Evolutionary conservation across 2,888 invertebrate genomes (phyloP).

Genomic region (Octonoba sinensis): DNA sequence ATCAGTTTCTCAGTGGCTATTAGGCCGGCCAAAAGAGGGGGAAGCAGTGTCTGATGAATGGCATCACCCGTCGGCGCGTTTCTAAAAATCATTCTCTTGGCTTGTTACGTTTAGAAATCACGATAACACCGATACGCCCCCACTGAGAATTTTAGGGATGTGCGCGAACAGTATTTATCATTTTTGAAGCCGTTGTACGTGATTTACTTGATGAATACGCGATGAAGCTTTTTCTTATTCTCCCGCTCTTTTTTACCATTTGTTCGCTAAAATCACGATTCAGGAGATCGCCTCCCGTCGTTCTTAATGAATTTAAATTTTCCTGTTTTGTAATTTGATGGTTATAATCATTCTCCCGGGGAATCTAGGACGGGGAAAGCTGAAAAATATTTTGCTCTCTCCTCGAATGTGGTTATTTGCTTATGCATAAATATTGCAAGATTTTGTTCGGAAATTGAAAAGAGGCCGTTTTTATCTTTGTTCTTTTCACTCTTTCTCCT

Average conservation of each 20-base stretch:
- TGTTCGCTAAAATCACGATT: slow-evolving; percentile 52
- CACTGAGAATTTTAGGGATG: slow-evolving; percentile 51
- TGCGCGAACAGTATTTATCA: slow-evolving; percentile 58
- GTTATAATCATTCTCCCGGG: slow-evolving; percentile 37
- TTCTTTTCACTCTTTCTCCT: slow-evolving; percentile 5
- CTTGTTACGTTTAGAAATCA: slow-evolving; percentile 62
- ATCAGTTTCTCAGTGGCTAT: slow-evolving; percentile 58
- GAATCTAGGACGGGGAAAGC: background rate
- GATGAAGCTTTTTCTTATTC: slow-evolving; percentile 8
- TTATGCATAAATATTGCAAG: slow-evolving; percentile 30
- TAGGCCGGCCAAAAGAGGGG: slow-evolving; percentile 26
- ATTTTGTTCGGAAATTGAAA: slow-evolving; percentile 4
- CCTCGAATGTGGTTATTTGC: no score
- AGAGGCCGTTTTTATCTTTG: background rate
- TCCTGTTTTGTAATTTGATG: slow-evolving; percentile 53
- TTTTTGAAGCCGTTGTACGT: slow-evolving; percentile 44
- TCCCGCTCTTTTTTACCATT: slow-evolving; percentile 14
- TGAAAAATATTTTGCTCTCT: no score
- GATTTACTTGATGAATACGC: slow-evolving; percentile 53
- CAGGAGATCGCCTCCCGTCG: slow-evolving; percentile 4
- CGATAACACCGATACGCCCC: slow-evolving; percentile 56
- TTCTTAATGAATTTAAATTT: slow-evolving; percentile 62
- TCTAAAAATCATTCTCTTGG: slow-evolving; percentile 55
- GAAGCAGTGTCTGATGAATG: slow-evolving; percentile 48
- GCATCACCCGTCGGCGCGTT: slow-evolving; percentile 46